Conservation (phyloP, 2,113 vertebrate species). For the Nothocercus nigrocapillus region DNA sequence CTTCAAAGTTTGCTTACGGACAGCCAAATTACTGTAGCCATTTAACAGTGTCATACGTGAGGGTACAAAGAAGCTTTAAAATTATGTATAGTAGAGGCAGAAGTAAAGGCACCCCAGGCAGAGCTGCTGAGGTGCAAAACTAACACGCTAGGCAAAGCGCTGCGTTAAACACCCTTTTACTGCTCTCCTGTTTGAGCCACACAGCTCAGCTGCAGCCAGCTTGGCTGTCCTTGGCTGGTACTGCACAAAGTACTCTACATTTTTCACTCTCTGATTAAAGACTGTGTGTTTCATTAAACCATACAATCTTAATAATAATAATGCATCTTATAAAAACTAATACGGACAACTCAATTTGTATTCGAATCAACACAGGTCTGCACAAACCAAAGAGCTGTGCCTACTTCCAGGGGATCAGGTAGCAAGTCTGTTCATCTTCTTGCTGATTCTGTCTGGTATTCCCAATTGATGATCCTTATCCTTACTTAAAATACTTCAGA, state of each 20-base stretch:
- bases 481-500: neutral
- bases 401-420: neutral
- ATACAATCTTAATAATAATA: too few relatives aligned
- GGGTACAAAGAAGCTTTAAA: neutral
- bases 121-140: neutral
- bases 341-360: accelerated
- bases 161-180: neutral
- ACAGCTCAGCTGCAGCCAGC: neutral
- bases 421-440: neutral
- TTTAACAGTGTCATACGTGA: neutral
- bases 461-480: neutral
- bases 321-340: neutral
- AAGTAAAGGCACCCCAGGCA: neutral
- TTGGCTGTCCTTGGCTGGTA: neutral
- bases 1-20: neutral
- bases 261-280: neutral
- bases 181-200: neutral
- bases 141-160: too few relatives aligned
- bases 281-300: neutral
- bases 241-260: neutral
- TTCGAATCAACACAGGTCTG: neutral
- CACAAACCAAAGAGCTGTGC: neutral
- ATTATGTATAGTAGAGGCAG: neutral
- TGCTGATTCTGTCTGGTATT: neutral
- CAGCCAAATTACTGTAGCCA: neutral